Base-by-base conservation (phyloP, 2,888 invertebrate genomes). In the Cerceris ruficornis region DNA sequence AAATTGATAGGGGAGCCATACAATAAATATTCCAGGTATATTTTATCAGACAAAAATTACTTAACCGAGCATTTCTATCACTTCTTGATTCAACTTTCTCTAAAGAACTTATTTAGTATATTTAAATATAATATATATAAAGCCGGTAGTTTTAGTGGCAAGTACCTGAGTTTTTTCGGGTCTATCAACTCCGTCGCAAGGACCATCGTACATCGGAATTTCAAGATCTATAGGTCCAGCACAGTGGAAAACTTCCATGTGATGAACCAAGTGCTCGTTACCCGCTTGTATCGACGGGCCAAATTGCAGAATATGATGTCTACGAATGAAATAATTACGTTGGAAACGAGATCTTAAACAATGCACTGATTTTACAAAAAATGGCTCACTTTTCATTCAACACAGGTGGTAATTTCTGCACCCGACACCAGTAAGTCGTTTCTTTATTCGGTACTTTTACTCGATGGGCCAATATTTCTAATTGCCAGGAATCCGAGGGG, bases 221-320 rank as follows among this genome's bases (percentile, higher is more conserved):
- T 95, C 94, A 5, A 94, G 92, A 15, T 94, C 92, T 0, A 94
- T 92, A 2, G 95, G 94, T 0, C 96, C 95, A 86, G 97, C 97
- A 91, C 99, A 99, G 91, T 99, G 98, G 89, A 98, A 99, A 0
- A 99, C 95, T 93, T 99, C 99, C 97, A 99, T 98, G 92, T 99
- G 99, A 93, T 99, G 99, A 0, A 99, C 98, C 39, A 99, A 90
- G 28, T 96, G 96, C 90, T 98, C 97, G 86, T 96, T 97, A 0
- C 96, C 96, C 75, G 93, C 91, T 59, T 96, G 95, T 69, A 99
- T 97, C 0, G 95, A 93, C 0, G 98, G 95, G 91, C 98, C 98
- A 91, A 97, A 99, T 96, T 98, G 92, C 61, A 93, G 82, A 42
- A 92, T 80, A 64, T 92, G 92, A 73, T 92, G 92, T 69, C 92